phyloP scores from a whole-genome alignment of 2,888 invertebrate species.

The Volucella bombylans region DNA sequence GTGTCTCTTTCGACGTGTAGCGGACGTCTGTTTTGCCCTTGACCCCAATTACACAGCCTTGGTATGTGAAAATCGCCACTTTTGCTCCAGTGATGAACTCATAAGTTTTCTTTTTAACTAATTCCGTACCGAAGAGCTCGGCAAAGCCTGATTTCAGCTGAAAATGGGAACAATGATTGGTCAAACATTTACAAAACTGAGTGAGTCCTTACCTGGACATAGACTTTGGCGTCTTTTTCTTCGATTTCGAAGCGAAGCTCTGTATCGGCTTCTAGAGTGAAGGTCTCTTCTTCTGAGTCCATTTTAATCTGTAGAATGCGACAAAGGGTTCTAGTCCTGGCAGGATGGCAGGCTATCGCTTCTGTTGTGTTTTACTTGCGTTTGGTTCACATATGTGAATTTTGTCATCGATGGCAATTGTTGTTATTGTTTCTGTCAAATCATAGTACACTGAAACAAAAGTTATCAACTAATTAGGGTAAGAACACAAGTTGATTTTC shows the following conservation, averaged over 20 bases:
- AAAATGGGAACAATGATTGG: conserved; percentile 58
- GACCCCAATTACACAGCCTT: conserved; percentile 94
- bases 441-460: too few relatives aligned
- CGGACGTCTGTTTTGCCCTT: conserved; percentile 95
- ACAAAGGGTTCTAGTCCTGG: too few relatives aligned
- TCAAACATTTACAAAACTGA: not conserved
- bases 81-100: conserved; percentile 95
- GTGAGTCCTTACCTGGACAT: conserved; percentile 85
- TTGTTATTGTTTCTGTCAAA: too few relatives aligned
- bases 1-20: conserved; percentile 97
- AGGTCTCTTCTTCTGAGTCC: conserved; percentile 84
- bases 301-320: not conserved
- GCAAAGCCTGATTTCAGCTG: conserved; percentile 94
- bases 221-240: conserved; percentile 91
- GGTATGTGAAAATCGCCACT: conserved; percentile 97
- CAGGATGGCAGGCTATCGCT: too few relatives aligned
- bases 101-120: conserved; percentile 95
- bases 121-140: conserved; percentile 97
- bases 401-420: too few relatives aligned
- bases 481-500: too few relatives aligned
- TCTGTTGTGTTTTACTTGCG: too few relatives aligned
- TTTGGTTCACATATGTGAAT: too few relatives aligned
- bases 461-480: too few relatives aligned
- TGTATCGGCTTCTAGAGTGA: conserved; percentile 92
- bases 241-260: conserved; percentile 98